These are phyloP conservation scores for Acleris holmiana DNA, from an alignment of 2,888 invertebrate species.

Conservation along the genomic window DNA sequence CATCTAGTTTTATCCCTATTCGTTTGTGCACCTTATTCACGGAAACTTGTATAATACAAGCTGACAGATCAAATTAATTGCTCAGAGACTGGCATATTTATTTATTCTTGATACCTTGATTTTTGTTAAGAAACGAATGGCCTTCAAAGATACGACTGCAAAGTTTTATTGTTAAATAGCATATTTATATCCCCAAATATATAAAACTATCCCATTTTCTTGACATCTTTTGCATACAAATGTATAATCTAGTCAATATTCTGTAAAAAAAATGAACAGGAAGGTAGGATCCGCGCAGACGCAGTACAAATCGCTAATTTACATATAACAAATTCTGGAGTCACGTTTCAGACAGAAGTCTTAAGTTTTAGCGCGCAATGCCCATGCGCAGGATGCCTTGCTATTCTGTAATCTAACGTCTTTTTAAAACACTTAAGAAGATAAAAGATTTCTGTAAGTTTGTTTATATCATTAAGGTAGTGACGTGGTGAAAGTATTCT, in stretches of 20 bases:
- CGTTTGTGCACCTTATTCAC: no score
- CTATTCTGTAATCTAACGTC: constrained; percentile 13
- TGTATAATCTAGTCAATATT: not conserved
- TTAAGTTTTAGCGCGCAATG: constrained; percentile 57
- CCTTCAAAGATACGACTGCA: no score
- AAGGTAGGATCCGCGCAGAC: constrained; percentile 54
- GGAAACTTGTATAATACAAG: no score
- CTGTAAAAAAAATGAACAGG: constrained; percentile 56
- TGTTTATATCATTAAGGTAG: no score
- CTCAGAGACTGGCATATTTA: no score
- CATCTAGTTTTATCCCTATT: no score
- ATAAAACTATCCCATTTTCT: constrained; percentile 24
- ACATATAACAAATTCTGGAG: constrained; percentile 84
- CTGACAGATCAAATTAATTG: no score
- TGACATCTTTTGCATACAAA: not conserved
- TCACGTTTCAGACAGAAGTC: constrained; percentile 80
- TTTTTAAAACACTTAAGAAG: constrained; percentile 22
- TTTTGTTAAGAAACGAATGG: no score
- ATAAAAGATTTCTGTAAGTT: not conserved
- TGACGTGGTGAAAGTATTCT: no score
- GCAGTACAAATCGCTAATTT: constrained; percentile 82
- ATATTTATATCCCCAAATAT: no score
- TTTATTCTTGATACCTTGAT: no score
- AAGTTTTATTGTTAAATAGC: no score
- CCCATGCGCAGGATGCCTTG: constrained; percentile 20